Percentiles rank a stretch among this genome's conserved stretches.
These are phyloP conservation scores for Typhlichthys subterraneus DNA, from an alignment of 2,797 vertebrate species.

Conservation along the genomic window DNA sequence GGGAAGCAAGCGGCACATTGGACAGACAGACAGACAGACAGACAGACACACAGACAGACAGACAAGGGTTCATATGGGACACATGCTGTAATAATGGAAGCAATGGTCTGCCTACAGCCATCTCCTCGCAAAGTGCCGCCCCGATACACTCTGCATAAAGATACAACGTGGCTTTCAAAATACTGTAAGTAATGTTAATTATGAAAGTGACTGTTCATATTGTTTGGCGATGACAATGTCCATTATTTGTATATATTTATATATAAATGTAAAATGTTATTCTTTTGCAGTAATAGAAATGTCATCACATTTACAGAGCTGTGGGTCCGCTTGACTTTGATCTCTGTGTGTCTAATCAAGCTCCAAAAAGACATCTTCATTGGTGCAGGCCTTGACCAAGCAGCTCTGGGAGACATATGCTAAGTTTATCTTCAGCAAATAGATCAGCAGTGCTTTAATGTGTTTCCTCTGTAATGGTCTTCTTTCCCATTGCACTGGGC, in stretches of 20 bases:
- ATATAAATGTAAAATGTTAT: no score
- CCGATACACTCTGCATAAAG: slow-evolving; percentile 28
- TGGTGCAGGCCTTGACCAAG: slow-evolving; percentile 62
- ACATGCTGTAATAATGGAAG: slow-evolving; percentile 47
- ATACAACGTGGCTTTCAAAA: slow-evolving; percentile 21
- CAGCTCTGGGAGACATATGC: slow-evolving; percentile 74
- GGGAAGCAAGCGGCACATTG: slow-evolving; percentile 69
- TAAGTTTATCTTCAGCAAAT: slow-evolving; percentile 80
- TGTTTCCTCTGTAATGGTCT: slow-evolving; percentile 76
- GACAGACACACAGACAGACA: slow-evolving; percentile 75
- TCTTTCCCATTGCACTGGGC: slow-evolving; percentile 69
- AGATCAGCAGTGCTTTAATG: slow-evolving; percentile 75
- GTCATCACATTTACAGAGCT: slow-evolving; percentile 71
- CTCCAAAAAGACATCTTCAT: slow-evolving; percentile 70
- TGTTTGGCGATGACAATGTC: slow-evolving; percentile 41
- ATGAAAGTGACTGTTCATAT: slow-evolving; percentile 64
- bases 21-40: slow-evolving; percentile 54
- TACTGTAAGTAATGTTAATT: not conserved
- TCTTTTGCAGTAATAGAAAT: slow-evolving; percentile 46
- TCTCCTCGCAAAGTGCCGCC: slow-evolving; percentile 44
- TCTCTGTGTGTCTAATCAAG: slow-evolving; percentile 74
- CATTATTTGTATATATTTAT: no score
- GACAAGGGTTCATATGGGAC: slow-evolving; percentile 65
- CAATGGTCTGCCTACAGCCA: slow-evolving; percentile 45
- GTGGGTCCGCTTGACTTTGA: slow-evolving; percentile 68